Evolutionary conservation across 2,113 vertebrate species (phyloP).

Genomic region (Bombycilla garrulus): DNA sequence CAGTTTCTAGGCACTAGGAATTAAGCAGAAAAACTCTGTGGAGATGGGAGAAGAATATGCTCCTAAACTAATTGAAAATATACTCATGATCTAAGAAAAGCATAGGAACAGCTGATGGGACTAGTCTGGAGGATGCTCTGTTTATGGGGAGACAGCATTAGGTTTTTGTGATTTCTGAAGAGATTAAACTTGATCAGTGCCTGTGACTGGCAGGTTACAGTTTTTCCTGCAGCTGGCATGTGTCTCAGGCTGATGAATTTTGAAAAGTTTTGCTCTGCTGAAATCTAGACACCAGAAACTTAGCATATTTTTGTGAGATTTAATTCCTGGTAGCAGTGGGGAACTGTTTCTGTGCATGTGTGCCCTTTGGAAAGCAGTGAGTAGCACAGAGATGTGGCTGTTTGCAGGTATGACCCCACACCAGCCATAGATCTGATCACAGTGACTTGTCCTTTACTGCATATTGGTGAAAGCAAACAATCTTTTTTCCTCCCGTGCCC

Average conservation of each 20-base stretch:
- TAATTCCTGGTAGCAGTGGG: background rate
- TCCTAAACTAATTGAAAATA: background rate
- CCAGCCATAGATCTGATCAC: background rate
- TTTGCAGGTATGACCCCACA: background rate
- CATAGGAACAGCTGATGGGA: background rate
- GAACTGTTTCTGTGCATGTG: background rate
- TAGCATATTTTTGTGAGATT: background rate
- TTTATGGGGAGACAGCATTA: background rate
- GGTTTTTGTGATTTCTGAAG: background rate
- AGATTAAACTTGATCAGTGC: background rate
- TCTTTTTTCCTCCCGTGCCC: background rate
- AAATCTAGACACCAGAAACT: background rate
- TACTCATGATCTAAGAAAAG: background rate
- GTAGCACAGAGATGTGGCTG: fast-evolving
- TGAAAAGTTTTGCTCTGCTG: background rate
- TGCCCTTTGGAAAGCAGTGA: background rate
- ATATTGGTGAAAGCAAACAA: background rate
- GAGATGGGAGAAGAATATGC: background rate
- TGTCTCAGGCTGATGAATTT: background rate
- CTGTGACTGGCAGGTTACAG: background rate
- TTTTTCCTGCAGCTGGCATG: background rate
- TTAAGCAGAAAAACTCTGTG: background rate
- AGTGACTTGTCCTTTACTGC: background rate
- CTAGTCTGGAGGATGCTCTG: background rate
- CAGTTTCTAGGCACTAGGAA: background rate